phyloP scores from a whole-genome alignment of 1,140 invertebrate species.

The Brachionus asplanchnoidis region DNA sequence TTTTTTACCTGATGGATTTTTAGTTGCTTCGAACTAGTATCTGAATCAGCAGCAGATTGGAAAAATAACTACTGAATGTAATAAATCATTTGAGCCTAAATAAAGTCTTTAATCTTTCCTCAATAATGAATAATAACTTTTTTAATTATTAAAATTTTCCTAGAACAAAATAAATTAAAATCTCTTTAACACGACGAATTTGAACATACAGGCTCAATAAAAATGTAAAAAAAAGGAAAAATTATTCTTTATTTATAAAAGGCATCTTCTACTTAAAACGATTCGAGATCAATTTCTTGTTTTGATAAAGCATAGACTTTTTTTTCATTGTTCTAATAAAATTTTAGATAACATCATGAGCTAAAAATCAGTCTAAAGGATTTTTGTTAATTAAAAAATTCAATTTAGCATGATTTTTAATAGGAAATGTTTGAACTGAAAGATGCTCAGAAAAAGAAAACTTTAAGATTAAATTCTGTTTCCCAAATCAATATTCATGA shows the following conservation, averaged over 20 bases:
- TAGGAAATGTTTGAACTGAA: background rate
- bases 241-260: background rate
- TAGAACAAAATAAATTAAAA: background rate
- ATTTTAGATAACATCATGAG: background rate
- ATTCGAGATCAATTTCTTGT: background rate
- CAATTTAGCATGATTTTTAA: background rate
- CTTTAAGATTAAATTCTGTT: background rate
- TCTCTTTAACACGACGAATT: background rate
- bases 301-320: background rate
- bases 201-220: background rate
- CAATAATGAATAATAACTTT: background rate
- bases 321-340: background rate
- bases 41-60: background rate
- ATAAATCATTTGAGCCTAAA: background rate
- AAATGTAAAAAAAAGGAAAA: background rate
- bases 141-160: background rate
- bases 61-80: background rate
- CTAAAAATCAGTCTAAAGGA: background rate
- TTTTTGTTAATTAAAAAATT: background rate
- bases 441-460: background rate
- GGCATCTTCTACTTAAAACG: background rate
- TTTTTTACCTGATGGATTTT: background rate
- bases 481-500: background rate
- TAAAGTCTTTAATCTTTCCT: background rate
- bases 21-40: background rate